Conservation (phyloP, 1,140 invertebrate genomes). For the Mactra quadrangularis region DNA sequence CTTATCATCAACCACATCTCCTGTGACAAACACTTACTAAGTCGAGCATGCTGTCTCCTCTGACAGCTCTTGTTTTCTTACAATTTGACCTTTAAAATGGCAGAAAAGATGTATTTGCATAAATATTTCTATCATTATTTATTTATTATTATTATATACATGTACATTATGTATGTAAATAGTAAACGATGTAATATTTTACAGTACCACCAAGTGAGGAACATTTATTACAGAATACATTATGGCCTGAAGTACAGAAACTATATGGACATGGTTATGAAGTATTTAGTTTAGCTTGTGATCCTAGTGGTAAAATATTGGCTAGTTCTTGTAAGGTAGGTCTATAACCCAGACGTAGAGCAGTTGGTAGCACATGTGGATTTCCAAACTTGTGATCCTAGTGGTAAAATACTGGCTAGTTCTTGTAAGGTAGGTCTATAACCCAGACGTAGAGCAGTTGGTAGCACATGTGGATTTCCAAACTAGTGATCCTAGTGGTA, state of each 20-base stretch:
- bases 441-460: too few relatives aligned
- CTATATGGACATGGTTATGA: slow-evolving; percentile 95
- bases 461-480: not conserved
- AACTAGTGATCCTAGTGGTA: slow-evolving; percentile 88
- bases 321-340: slow-evolving; percentile 94
- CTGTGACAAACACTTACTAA: too few relatives aligned
- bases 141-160: too few relatives aligned
- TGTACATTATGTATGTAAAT: not conserved
- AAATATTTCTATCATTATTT: too few relatives aligned
- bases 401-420: slow-evolving; percentile 92
- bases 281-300: slow-evolving; percentile 92
- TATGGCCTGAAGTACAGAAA: slow-evolving; percentile 98
- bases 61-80: too few relatives aligned
- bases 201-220: slow-evolving; percentile 88
- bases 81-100: too few relatives aligned
- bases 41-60: too few relatives aligned
- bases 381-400: slow-evolving; percentile 86
- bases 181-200: not conserved
- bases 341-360: too few relatives aligned
- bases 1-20: too few relatives aligned
- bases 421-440: slow-evolving; percentile 90
- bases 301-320: slow-evolving; percentile 88
- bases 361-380: not conserved
- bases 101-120: too few relatives aligned
- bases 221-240: slow-evolving; percentile 94